Evolutionary conservation across 2,888 invertebrate genomes (phyloP).

Genomic region (Phortica magna): DNA sequence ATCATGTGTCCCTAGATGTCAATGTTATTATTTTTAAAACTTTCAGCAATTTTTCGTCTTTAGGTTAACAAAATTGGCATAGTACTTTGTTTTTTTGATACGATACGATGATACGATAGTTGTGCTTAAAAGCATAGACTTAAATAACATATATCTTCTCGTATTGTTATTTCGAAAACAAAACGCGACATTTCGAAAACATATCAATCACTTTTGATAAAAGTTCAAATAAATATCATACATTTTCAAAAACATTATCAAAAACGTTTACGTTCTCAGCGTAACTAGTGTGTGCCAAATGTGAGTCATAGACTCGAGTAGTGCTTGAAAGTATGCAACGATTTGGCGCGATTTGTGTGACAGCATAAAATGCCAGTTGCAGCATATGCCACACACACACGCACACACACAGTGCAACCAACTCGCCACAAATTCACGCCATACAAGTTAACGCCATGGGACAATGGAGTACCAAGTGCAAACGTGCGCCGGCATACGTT

Average conservation of each 20-base stretch:
- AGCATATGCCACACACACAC: not conserved
- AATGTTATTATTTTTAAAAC: too few species aligned
- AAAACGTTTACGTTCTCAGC: too few species aligned
- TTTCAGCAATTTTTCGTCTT: too few species aligned
- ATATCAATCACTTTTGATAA: conserved; percentile 16
- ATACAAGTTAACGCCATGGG: conserved; percentile 27
- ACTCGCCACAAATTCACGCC: conserved; percentile 17
- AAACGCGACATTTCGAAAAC: not conserved
- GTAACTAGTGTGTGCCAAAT: not conserved
- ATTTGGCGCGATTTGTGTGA: not conserved
- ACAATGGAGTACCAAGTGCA: not conserved
- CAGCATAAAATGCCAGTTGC: conserved; percentile 10
- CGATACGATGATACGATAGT: too few species aligned
- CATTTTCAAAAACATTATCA: not conserved
- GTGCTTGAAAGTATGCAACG: not conserved
- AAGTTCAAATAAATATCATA: conserved; percentile 16
- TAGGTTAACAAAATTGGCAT: too few species aligned
- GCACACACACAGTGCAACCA: not conserved
- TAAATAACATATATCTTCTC: too few species aligned
- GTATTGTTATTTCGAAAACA: not conserved
- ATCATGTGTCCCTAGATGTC: too few species aligned
- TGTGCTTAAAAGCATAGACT: too few species aligned
- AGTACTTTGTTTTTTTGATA: too few species aligned
- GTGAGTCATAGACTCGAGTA: conserved; percentile 26
- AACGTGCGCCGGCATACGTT: not conserved